Percentiles rank a stretch among this genome's conserved stretches.
These are phyloP conservation scores for Champsocephalus gunnari DNA, from an alignment of 2,797 vertebrate species.

Conservation along the genomic window DNA sequence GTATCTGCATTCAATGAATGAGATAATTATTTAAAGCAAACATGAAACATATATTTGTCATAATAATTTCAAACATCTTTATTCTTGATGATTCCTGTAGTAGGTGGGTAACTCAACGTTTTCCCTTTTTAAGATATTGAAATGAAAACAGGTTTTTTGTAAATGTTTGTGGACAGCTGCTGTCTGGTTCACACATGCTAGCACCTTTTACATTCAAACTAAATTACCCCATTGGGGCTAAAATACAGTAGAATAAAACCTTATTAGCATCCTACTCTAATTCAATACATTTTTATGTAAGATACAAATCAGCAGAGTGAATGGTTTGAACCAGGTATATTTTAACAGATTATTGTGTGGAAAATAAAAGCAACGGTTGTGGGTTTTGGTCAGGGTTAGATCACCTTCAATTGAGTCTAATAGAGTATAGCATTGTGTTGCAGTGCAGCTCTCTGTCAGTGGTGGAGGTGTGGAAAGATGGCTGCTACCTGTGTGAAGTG, in stretches of 20 bases:
- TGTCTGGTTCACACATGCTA: background rate
- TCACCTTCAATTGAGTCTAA: conserved; percentile 44
- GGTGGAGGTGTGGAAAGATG: conserved; percentile 92
- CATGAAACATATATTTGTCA: background rate
- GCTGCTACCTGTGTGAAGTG: conserved; percentile 85
- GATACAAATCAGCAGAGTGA: background rate
- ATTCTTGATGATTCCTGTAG: background rate
- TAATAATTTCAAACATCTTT: background rate
- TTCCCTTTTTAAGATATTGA: background rate
- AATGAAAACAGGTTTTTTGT: background rate
- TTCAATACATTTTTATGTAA: background rate
- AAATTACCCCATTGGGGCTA: background rate
- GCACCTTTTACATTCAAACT: background rate
- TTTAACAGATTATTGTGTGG: background rate
- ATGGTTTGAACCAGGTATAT: background rate
- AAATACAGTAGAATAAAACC: conserved; percentile 3
- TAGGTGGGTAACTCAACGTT: background rate
- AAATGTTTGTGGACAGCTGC: background rate
- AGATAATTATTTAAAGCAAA: background rate
- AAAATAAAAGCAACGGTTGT: background rate
- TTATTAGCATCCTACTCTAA: background rate
- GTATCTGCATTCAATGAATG: background rate
- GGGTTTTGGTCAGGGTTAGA: too few species aligned
- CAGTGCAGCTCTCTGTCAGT: conserved; percentile 88
- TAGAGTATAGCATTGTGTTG: conserved; percentile 60